These are phyloP conservation scores for Drosophila mojavensis DNA, from an alignment of 1,140 invertebrate genomes.

Conservation along the genomic window DNA sequence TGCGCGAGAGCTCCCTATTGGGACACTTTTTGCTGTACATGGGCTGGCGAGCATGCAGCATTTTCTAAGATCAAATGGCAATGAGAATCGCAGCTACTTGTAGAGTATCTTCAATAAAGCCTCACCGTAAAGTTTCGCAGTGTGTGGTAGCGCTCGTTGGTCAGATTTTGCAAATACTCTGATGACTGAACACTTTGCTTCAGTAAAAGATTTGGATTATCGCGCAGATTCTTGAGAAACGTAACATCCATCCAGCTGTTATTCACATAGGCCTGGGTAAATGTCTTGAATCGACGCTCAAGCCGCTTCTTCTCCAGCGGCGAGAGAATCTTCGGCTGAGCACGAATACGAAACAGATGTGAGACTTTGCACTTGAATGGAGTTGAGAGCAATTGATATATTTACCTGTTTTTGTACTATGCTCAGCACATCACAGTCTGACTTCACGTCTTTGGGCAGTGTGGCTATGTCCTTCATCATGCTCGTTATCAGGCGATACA, in stretches of 20 bases:
- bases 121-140: slow-evolving; percentile 49
- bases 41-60: slow-evolving; percentile 71
- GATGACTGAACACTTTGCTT: slow-evolving; percentile 41
- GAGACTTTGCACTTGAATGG: neutral
- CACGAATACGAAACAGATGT: neutral
- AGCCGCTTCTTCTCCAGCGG: slow-evolving; percentile 65
- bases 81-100: neutral
- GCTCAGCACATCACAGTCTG: slow-evolving; percentile 73
- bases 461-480: slow-evolving; percentile 16
- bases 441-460: slow-evolving; percentile 18
- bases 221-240: slow-evolving; percentile 54
- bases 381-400: neutral
- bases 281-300: slow-evolving; percentile 58
- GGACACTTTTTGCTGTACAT: slow-evolving; percentile 59
- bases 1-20: slow-evolving; percentile 25
- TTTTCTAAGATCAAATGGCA: slow-evolving; percentile 61
- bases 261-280: slow-evolving; percentile 67
- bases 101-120: neutral
- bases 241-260: slow-evolving; percentile 66
- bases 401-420: slow-evolving; percentile 63
- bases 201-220: slow-evolving; percentile 51
- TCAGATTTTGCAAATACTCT: slow-evolving; percentile 28
- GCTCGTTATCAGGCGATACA: slow-evolving; percentile 49
- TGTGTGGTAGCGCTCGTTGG: slow-evolving; percentile 49
- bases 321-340: slow-evolving; percentile 52